phyloP scores from a whole-genome alignment of 1,140 invertebrate genomes.

The Hirudo medicinalis region DNA sequence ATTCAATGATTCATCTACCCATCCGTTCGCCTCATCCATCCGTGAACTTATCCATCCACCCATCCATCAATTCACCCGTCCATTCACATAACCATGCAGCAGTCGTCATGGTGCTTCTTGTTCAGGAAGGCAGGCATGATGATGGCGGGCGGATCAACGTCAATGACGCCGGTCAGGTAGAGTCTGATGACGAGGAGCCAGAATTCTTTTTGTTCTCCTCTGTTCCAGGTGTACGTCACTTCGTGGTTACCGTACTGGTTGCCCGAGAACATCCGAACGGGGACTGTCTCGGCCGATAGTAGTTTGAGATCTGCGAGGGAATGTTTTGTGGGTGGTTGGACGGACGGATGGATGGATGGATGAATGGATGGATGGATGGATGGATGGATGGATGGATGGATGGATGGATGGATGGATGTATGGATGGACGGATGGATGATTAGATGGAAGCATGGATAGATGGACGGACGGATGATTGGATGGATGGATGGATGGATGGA shows the following conservation, averaged over 20 bases:
- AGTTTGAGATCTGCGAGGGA: slow-evolving; percentile 14
- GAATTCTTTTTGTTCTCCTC: slow-evolving; percentile 23
- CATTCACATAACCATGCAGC: slow-evolving; percentile 2
- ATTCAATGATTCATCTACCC: too few relatives aligned
- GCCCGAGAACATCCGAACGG: slow-evolving; percentile 15
- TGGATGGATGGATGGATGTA: too few relatives aligned
- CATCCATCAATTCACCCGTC: not conserved
- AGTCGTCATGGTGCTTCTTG: not conserved
- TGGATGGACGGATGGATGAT: too few relatives aligned
- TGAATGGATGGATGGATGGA: not conserved
- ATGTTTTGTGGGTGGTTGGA: not conserved
- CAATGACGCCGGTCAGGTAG: slow-evolving; percentile 20
- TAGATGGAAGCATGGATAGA: too few relatives aligned
- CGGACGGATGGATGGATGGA: not conserved
- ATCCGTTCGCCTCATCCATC: too few relatives aligned
- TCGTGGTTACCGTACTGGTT: slow-evolving; percentile 17
- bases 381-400: not conserved
- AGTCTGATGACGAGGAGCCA: slow-evolving; percentile 23
- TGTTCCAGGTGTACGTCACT: slow-evolving; percentile 24
- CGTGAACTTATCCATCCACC: too few relatives aligned
- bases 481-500: too few relatives aligned
- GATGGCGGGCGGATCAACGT: slow-evolving; percentile 17
- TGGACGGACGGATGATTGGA: too few relatives aligned
- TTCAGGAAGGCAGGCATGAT: slow-evolving; percentile 13
- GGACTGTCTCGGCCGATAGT: slow-evolving; percentile 21